These are phyloP conservation scores for Drosophila subpulchrella DNA, from an alignment of 1,140 invertebrate species.

Conservation along the genomic window DNA sequence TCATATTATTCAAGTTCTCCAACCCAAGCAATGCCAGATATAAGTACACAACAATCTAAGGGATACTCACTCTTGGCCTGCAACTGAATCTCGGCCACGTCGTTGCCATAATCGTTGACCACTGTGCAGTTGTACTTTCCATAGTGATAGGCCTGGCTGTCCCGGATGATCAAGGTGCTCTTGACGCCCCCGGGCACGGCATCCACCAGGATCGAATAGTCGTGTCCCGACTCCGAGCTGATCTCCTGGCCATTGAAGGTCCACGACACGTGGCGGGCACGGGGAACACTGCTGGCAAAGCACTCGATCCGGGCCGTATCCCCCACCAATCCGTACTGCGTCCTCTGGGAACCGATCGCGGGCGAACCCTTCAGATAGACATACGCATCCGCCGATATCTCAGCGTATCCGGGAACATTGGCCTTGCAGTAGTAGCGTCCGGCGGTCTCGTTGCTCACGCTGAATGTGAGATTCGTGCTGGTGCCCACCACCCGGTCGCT, in stretches of 20 bases:
- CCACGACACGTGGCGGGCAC: conserved; percentile 93
- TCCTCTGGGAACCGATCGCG: conserved; percentile 89
- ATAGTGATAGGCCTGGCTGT: conserved; percentile 93
- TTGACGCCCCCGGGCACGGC: conserved; percentile 88
- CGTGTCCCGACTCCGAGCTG: conserved; percentile 87
- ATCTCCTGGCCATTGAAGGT: conserved; percentile 93
- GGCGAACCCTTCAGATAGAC: conserved; percentile 95
- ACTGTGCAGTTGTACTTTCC: conserved; percentile 98
- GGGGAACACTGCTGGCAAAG: conserved; percentile 93
- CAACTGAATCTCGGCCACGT: conserved; percentile 92
- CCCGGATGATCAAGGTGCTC: conserved; percentile 93
- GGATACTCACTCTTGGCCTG: conserved; percentile 90
- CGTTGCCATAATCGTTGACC: conserved; percentile 94
- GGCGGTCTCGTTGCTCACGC: conserved; percentile 90
- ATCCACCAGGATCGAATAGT: conserved; percentile 89
- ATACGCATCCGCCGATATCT: conserved; percentile 92
- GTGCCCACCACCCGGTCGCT: conserved; percentile 89
- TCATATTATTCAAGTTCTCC: too few relatives aligned
- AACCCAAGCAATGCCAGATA: too few relatives aligned
- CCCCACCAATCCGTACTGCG: conserved; percentile 92
- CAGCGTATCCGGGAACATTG: conserved; percentile 92
- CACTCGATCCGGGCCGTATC: conserved; percentile 95
- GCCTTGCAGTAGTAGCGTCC: conserved; percentile 96
- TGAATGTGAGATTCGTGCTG: conserved; percentile 90
- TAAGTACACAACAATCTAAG: neutral